Percentiles rank a stretch among this genome's conserved stretches.
These are phyloP conservation scores for Drosophila suboccidentalis DNA, from an alignment of 2,888 invertebrate species.

Conservation along the genomic window DNA sequence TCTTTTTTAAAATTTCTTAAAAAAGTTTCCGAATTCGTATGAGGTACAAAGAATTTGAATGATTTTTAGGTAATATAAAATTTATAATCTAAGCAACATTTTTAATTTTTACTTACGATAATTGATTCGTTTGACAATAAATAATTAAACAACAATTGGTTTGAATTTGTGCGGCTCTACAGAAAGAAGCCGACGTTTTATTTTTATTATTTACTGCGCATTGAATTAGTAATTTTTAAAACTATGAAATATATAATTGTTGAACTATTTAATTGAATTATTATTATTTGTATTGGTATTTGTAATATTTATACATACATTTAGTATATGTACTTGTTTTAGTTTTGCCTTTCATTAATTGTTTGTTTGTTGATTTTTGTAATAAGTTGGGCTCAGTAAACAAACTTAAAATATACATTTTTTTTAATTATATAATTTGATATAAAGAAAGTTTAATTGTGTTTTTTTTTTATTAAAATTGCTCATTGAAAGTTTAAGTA, in stretches of 20 bases:
- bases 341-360: conserved; percentile 17
- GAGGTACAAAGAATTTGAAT: no score
- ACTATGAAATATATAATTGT: conserved; percentile 73
- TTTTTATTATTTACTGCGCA: conserved; percentile 70
- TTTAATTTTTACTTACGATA: neutral
- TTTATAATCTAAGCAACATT: neutral
- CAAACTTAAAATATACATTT: conserved; percentile 33
- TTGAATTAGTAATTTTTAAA: conserved; percentile 77
- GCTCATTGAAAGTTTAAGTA: conserved; percentile 57
- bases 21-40: no score
- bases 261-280: conserved; percentile 75
- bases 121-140: neutral
- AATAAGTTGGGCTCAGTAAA: conserved; percentile 34
- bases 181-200: conserved; percentile 45
- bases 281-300: conserved; percentile 54
- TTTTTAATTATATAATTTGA: conserved; percentile 14
- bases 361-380: conserved; percentile 8
- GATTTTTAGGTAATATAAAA: no score
- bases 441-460: conserved; percentile 16
- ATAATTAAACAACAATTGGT: neutral
- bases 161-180: conserved; percentile 58
- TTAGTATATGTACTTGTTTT: conserved; percentile 16
- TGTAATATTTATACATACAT: conserved; percentile 28
- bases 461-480: conserved; percentile 33
- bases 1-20: no score